Base-by-base conservation (phyloP, 2,113 vertebrate species). In the Capra hircus region DNA sequence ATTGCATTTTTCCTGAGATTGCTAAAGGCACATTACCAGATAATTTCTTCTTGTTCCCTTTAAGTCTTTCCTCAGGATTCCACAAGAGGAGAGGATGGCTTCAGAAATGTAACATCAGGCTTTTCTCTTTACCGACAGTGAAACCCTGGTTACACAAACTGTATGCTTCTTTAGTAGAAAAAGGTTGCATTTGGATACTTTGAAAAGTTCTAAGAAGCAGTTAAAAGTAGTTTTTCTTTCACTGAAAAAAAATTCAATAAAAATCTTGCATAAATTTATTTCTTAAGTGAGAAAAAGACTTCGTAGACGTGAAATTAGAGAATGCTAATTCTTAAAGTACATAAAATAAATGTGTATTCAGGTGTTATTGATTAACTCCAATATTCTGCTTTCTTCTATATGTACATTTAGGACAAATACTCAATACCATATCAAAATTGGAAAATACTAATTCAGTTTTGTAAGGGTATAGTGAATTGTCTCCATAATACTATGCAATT, bases 221-320 rank as follows among this genome's bases (percentile, higher is more conserved):
- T 52, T 57, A 93, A 88, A 21, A 90, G 86, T 8, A 90, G 55
- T 48, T 97, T 94, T 95, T 84, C 62, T 92, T 96, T 90, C 62
- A 89, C 89, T 84, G 85, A 92, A 85, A 77, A 59, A 21, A 57
- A 33, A 91, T 78, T 7, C 15, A 27, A 53, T 30, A 82, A 96
- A 90, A 85, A 78, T 40, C 19, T 50, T 82, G 23, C 67, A 28
- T 84, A 80, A 89, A 77, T 3, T 90, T 86, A 67, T 57, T 94
- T 88, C 36, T 60, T 91, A 88, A 88, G 14, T 77, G 27, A 87
- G 33, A 91, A 85, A 85, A 93, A 52, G 9, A 77, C 2, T 80
- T 83, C 64, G 1, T 94, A 13, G 48, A 96, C 74, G 21, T 48
- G 9, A 95, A 85, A 62, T 45, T 85, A 86, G 40, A 88, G 57